Base-by-base conservation (phyloP, 2,113 vertebrate species). In the Colossoma macropomum region DNA sequence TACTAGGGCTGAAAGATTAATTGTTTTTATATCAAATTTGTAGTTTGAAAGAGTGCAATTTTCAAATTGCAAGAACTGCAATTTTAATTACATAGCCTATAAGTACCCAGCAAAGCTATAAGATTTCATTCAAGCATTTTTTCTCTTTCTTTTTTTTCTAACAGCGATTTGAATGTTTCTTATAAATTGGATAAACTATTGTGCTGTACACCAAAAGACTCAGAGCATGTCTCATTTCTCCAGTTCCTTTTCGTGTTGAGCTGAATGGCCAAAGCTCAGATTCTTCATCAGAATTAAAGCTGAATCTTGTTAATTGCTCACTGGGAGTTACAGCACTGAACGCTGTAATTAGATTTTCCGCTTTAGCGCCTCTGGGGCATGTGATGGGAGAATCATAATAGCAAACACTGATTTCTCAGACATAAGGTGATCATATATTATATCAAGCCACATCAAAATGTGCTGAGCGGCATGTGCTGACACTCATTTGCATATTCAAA, bases 291-390 rank as follows among this genome's bases (percentile, higher is more conserved):
- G 75, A 87, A 86, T 88, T 88, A 84, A 82, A 89, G 91, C 86
- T 79, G 60, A 90, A 81, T 90, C 86, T 65, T 75, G 72, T 84
- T 79, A 86, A 92, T 91, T 91, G 85, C 87, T 89, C 79, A 86
- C 60, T 41, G 48, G 27, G 59, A 86, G 65, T 75, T 82, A 80
- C 54, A 27, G 84, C 60, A 69, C 82, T 85, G 86, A 87, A 85
- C 86, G 38, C 75, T 75, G 75, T 92, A 83, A 85, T 89, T 87
- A n/a, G 23, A 82, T 87, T 82, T 89, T 86, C 50, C n/a, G 84
- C 78, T 86, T 88, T 88, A 63, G 62, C 68, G 69, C 66, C 80
- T 85, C 79, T 17, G 65, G 89, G 85, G 74, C 38, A n/a, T 62
- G 28, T 10, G 23, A 74, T 79, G 72, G 38, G 45, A 69, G 63